Evolutionary conservation across 23 tunicate species (phyloP).

Genomic region (Ciona savignyi): DNA sequence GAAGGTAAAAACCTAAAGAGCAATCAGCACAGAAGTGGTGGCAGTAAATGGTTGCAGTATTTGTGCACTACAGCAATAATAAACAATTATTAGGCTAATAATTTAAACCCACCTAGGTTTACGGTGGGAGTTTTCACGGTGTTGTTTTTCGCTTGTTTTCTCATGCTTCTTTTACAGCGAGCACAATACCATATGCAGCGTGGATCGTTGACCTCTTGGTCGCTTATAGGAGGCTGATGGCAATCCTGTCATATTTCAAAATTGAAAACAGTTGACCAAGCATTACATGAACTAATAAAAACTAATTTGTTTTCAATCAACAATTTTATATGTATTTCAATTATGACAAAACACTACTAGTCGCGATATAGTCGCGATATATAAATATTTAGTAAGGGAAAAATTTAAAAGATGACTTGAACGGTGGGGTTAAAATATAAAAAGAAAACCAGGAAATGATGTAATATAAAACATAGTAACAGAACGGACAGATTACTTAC

Average conservation of each 20-base stretch:
- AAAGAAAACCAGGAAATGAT: too few relatives aligned
- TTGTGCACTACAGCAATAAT: background rate
- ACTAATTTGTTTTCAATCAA: background rate
- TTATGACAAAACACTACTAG: too few relatives aligned
- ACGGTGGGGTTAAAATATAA: too few relatives aligned
- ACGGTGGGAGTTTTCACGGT: conserved; percentile 10
- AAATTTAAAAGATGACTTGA: too few relatives aligned
- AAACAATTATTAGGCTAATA: background rate
- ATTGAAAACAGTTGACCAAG: background rate
- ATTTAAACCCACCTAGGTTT: background rate
- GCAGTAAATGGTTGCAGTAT: too few relatives aligned
- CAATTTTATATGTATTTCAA: background rate
- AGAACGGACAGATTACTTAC: conserved; percentile 20
- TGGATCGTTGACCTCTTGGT: conserved; percentile 70
- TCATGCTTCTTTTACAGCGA: conserved; percentile 40
- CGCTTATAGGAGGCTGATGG: conserved; percentile 72
- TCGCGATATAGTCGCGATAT: too few relatives aligned
- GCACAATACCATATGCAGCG: conserved; percentile 83
- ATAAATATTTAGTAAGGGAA: too few relatives aligned
- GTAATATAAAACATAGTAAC: too few relatives aligned
- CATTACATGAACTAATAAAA: too few relatives aligned
- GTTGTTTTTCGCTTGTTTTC: conserved; percentile 60
- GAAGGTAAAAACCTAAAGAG: too few relatives aligned
- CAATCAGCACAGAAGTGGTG: too few relatives aligned
- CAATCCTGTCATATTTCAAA: conserved; percentile 70